These are phyloP conservation scores for Cyrtorhinus lividipennis DNA, from an alignment of 1,140 invertebrate species.

Conservation along the genomic window DNA sequence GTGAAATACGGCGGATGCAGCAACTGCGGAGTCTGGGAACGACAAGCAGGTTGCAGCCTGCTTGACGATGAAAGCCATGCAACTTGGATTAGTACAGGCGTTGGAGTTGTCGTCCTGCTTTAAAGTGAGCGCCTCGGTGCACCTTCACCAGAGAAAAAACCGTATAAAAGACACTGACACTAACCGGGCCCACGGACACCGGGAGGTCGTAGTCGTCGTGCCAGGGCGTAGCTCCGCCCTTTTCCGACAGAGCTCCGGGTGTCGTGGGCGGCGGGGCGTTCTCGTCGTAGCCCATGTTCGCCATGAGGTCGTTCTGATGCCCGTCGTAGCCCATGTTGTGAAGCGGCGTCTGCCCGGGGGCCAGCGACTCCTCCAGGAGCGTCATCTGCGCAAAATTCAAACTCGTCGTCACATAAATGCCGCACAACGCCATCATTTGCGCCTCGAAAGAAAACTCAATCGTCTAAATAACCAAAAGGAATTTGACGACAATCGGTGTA, in stretches of 20 bases:
- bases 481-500: too few relatives aligned
- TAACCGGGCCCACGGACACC: slow-evolving; percentile 59
- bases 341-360: slow-evolving; percentile 34
- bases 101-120: too few relatives aligned
- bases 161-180: slow-evolving; percentile 24
- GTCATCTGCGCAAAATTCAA: slow-evolving; percentile 11
- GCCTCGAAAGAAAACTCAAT: too few relatives aligned
- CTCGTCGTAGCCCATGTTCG: slow-evolving; percentile 65
- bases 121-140: too few relatives aligned
- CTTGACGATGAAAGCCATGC: too few relatives aligned
- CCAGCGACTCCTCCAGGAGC: slow-evolving; percentile 18
- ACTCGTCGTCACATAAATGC: too few relatives aligned
- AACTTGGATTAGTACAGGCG: too few relatives aligned
- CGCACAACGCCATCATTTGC: too few relatives aligned
- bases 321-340: slow-evolving; percentile 49
- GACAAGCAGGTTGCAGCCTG: too few relatives aligned
- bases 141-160: neutral
- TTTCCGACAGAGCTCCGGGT: slow-evolving; percentile 42
- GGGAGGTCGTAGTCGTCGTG: slow-evolving; percentile 73
- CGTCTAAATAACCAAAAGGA: too few relatives aligned
- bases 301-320: slow-evolving; percentile 34
- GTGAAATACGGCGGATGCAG: too few relatives aligned
- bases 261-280: slow-evolving; percentile 46
- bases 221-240: slow-evolving; percentile 51
- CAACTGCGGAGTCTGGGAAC: too few relatives aligned